These are phyloP conservation scores for Macrophya alboannulata DNA, from an alignment of 2,888 invertebrate species.

Conservation along the genomic window DNA sequence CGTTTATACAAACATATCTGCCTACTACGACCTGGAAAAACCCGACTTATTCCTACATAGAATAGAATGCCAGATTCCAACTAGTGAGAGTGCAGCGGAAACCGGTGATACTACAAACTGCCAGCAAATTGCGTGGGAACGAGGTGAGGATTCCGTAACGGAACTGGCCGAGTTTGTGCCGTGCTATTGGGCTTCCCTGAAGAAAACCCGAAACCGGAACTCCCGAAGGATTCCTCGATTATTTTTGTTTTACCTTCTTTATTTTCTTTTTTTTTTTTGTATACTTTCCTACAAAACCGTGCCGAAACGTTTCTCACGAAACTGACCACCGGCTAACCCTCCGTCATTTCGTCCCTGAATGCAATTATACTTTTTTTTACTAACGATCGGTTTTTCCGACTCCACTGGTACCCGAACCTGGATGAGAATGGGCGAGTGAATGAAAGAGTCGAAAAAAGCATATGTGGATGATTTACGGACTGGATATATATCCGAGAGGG, in stretches of 20 bases:
- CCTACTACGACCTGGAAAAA: not conserved
- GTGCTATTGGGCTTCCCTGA: conserved; percentile 8
- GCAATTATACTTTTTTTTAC: not conserved
- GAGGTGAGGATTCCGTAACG: conserved; percentile 49
- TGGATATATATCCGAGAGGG: not conserved
- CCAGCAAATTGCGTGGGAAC: conserved; percentile 51
- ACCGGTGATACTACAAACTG: conserved; percentile 44
- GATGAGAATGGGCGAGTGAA: not conserved
- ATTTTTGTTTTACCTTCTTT: no score
- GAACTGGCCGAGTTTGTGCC: not conserved
- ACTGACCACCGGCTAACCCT: not conserved
- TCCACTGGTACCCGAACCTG: not conserved
- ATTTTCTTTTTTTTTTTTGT: not conserved
- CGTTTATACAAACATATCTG: not conserved
- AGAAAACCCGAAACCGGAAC: conserved; percentile 17
- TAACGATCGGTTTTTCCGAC: not conserved
- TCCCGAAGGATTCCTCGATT: not conserved
- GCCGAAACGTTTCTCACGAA: not conserved
- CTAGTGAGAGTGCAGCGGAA: conserved; percentile 40
- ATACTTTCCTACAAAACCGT: not conserved
- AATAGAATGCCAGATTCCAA: conserved; percentile 31
- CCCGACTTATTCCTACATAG: no score
- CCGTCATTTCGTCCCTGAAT: not conserved
- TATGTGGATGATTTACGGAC: conserved; percentile 50
- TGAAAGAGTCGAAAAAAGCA: conserved; percentile 14